Evolutionary conservation across 1,140 invertebrate genomes (phyloP).

Genomic region (Calliopsis andreniformis): DNA sequence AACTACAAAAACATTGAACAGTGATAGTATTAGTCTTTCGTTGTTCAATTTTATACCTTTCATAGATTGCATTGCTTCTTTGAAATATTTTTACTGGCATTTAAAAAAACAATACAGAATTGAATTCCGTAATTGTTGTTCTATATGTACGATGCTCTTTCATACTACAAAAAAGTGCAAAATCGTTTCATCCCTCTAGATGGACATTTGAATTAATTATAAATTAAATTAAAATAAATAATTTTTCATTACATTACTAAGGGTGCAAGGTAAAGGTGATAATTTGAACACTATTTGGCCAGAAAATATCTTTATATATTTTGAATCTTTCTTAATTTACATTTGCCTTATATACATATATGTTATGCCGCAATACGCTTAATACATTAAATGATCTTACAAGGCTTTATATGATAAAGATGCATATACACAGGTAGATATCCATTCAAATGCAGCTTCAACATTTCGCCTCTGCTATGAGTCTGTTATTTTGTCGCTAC

Average conservation of each 20-base stretch:
- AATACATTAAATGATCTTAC: slow-evolving; percentile 53
- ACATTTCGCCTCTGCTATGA: slow-evolving; percentile 52
- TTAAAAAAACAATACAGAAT: slow-evolving; percentile 28
- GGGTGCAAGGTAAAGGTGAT: too few species aligned
- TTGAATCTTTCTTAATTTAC: slow-evolving; percentile 77
- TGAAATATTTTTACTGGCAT: slow-evolving; percentile 9
- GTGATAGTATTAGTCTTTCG: neutral
- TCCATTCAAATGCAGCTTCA: slow-evolving; percentile 45
- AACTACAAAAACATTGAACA: neutral
- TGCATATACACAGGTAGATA: slow-evolving; percentile 42
- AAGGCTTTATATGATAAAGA: slow-evolving; percentile 62
- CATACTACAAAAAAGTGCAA: too few species aligned
- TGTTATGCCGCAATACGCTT: slow-evolving; percentile 51
- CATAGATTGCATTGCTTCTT: neutral
- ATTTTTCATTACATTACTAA: too few species aligned
- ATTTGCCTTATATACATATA: slow-evolving; percentile 80
- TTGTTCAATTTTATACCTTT: neutral
- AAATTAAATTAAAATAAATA: too few species aligned
- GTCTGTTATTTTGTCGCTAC: slow-evolving; percentile 53
- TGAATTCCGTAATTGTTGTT: slow-evolving; percentile 3
- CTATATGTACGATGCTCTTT: too few species aligned
- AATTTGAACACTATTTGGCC: too few species aligned
- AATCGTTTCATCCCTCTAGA: too few species aligned
- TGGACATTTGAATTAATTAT: too few species aligned
- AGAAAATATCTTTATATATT: slow-evolving; percentile 80